These are phyloP conservation scores for Tamias sibiricus DNA, from an alignment of 2,113 vertebrate genomes.

Conservation along the genomic window DNA sequence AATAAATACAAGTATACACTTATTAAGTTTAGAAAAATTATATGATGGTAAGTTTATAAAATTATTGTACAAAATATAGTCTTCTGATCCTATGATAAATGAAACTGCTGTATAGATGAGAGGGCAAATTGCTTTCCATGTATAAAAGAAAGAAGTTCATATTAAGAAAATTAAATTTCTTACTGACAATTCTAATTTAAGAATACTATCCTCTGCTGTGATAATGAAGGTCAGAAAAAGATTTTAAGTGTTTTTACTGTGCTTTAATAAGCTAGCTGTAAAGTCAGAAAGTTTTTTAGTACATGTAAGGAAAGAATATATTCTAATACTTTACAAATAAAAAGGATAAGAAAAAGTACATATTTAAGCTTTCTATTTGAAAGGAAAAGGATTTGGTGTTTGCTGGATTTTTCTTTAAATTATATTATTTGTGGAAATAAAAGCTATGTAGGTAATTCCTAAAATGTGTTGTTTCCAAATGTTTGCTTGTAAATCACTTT, in stretches of 20 bases:
- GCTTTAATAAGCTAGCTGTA: conserved; percentile 12
- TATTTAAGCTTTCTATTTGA: background rate
- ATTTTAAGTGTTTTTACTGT: background rate
- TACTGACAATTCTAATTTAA: conserved; percentile 31
- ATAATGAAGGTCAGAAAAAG: background rate
- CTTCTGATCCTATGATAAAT: too few relatives aligned
- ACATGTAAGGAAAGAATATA: background rate
- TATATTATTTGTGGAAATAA: background rate
- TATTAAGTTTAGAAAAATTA: too few relatives aligned
- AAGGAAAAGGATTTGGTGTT: background rate
- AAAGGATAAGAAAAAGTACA: background rate
- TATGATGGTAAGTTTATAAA: too few relatives aligned
- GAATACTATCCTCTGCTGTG: background rate
- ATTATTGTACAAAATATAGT: too few relatives aligned
- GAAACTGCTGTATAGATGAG: too few relatives aligned
- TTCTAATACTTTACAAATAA: background rate
- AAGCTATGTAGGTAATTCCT: background rate
- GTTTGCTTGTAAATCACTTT: conserved; percentile 9
- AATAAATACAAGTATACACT: too few relatives aligned
- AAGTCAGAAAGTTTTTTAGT: conserved; percentile 31
- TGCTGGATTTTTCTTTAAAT: background rate
- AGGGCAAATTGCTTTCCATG: too few relatives aligned
- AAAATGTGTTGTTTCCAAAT: background rate
- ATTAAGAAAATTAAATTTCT: conserved; percentile 8
- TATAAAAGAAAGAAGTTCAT: too few relatives aligned